Base-by-base conservation (phyloP, 1,140 invertebrate genomes). In the Euwallacea fornicatus region DNA sequence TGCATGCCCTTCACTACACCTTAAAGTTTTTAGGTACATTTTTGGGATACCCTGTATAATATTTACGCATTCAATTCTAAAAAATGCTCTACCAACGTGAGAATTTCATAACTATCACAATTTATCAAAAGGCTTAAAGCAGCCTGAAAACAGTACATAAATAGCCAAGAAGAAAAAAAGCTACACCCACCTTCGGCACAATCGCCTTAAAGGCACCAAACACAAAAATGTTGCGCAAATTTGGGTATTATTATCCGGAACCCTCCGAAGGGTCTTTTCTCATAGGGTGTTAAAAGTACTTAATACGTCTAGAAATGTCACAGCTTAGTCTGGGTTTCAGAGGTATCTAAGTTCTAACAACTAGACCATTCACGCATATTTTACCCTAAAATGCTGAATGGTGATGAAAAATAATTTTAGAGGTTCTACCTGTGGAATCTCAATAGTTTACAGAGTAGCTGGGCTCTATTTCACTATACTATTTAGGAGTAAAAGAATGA, bases 261-360 rank as follows among this genome's bases (percentile, higher is more conserved):
- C 56, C 56, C 33, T 41, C 21, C 21, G 21, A 44, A 15, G 7
- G 42, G 60, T 10, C 60, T 46, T 62, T 62, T 62, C 60, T 62
- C 44, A 43, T 62, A 33, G 65, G 50, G 65, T 66, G 65, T 58
- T 43, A 66, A 33, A 66, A 58, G 65, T 66, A 42, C 55, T 66
- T 66, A 66, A 66, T 66, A 21, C 65, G 65, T 56, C 53, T 44
- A 66, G 65, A 66, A 66, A 66, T 58, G 65, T 66, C 54, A 66
- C 54, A 66, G 65, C n/a, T 66, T 66, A 58, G 65, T 56, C 33
- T 58, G 54, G 46, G 46, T 50, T 50, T 50, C 13, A 50, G 46
- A 50, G 46, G 46, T 11, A 6, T 50, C 46, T 13, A 50, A 50
- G 9, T 50, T 50, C 46, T 6, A 2, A 50, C 46, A 50, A 13